Conservation (phyloP, 2,113 vertebrate species). For the Nestor notabilis region DNA sequence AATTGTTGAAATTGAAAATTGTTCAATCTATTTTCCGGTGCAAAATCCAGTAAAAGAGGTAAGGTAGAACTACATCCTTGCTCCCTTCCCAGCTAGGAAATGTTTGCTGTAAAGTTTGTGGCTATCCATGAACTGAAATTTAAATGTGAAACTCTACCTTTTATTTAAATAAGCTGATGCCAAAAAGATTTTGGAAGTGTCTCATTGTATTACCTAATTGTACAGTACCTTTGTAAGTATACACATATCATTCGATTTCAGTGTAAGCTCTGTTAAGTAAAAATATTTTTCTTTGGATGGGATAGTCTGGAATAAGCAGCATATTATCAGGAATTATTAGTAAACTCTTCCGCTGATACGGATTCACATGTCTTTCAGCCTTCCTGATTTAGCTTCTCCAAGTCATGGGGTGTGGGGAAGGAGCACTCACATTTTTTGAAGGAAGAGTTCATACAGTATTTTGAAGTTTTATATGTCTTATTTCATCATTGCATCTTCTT, state of each 20-base stretch:
- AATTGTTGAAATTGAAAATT: neutral
- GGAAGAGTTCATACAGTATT: neutral
- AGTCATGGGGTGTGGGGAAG: neutral
- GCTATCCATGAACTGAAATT: neutral
- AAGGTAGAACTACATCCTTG: neutral
- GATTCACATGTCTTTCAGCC: neutral
- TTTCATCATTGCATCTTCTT: neutral
- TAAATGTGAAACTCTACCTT: neutral
- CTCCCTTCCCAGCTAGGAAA: neutral
- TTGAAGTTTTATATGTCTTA: neutral
- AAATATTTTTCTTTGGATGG: neutral
- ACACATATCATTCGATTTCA: neutral
- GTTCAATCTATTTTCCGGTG: neutral
- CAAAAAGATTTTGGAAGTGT: neutral
- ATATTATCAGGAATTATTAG: neutral
- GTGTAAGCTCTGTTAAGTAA: neutral
- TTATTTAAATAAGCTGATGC: neutral
- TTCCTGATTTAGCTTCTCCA: neutral
- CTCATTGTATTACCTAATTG: neutral
- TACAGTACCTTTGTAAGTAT: neutral
- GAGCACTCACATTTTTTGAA: neutral
- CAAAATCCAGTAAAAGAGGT: neutral
- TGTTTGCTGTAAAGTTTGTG: neutral
- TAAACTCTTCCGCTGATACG: neutral
- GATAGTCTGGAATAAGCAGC: neutral